Percentiles rank a stretch among this genome's conserved stretches.
Evolutionary conservation across 1,140 invertebrate species (phyloP).

Genomic region (Adelges cooleyi): DNA sequence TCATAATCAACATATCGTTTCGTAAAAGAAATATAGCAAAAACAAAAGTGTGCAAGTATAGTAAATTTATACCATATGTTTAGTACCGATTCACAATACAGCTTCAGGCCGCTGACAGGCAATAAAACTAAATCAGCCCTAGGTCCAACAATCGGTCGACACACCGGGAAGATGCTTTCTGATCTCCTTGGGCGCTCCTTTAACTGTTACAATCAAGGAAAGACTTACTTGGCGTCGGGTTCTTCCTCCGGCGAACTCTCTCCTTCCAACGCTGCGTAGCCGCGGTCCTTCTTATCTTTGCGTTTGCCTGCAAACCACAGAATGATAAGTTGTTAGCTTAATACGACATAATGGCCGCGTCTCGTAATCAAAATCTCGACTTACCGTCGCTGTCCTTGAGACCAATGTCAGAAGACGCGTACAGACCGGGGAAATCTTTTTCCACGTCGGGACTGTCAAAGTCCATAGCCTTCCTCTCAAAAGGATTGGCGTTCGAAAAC

Average conservation of each 20-base stretch:
- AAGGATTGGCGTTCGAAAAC: no score
- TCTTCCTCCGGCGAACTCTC: constrained; percentile 87
- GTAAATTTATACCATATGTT: no score
- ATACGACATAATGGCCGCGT: not conserved
- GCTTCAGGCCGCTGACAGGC: no score
- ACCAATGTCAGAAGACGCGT: constrained; percentile 54
- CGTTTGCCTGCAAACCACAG: constrained; percentile 41
- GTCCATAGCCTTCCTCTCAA: constrained; percentile 50
- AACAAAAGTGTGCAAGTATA: no score
- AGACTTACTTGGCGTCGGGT: constrained; percentile 65
- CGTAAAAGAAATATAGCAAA: no score
- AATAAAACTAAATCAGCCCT: no score
- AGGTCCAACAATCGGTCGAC: no score
- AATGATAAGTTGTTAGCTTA: not conserved
- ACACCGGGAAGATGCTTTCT: no score
- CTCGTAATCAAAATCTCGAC: not conserved
- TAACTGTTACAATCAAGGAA: no score
- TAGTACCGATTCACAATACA: no score
- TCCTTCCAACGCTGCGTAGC: constrained; percentile 82
- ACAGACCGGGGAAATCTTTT: constrained; percentile 80
- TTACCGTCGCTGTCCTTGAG: constrained; percentile 33
- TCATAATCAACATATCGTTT: no score
- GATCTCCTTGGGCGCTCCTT: no score
- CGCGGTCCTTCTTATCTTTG: constrained; percentile 70
- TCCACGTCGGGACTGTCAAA: constrained; percentile 82